Conservation (phyloP, 2,888 invertebrate genomes). For the Acanthosepion pharaonis region DNA sequence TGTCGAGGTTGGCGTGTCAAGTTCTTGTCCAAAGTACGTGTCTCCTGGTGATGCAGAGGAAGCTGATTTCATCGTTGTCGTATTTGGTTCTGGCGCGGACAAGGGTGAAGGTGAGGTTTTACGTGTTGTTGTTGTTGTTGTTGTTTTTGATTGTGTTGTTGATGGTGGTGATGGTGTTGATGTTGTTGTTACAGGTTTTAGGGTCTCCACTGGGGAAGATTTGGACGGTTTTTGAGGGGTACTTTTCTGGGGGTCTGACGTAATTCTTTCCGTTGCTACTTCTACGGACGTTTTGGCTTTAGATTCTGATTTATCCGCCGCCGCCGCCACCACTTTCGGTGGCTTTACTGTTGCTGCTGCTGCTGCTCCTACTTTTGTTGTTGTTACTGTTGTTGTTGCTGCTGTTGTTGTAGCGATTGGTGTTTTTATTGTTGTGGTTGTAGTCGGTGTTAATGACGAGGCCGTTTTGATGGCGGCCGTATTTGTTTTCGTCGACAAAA, state of each 20-base stretch:
- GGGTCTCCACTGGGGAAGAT: background rate
- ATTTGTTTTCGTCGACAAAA: background rate
- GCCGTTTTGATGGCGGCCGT: background rate
- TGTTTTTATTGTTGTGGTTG: conserved; percentile 45
- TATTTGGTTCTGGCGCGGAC: background rate
- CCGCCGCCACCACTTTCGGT: background rate
- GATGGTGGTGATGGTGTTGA: background rate
- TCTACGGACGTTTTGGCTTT: background rate
- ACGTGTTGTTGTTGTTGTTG: background rate
- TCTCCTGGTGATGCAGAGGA: background rate
- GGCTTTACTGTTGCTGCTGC: conserved; percentile 36
- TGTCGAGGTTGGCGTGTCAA: background rate
- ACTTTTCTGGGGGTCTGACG: background rate
- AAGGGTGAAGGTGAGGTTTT: background rate
- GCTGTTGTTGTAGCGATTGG: conserved; percentile 46
- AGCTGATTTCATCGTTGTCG: background rate
- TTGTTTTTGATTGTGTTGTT: background rate
- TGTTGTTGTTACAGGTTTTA: background rate
- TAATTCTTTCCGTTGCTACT: background rate
- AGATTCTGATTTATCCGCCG: background rate
- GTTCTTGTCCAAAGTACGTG: background rate
- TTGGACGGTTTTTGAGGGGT: conserved; percentile 1
- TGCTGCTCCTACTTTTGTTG: conserved; percentile 48
- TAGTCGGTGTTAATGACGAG: background rate
- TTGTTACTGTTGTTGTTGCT: conserved; percentile 48